phyloP scores from a whole-genome alignment of 1,140 invertebrate species.

The Asbolus verrucosus region DNA sequence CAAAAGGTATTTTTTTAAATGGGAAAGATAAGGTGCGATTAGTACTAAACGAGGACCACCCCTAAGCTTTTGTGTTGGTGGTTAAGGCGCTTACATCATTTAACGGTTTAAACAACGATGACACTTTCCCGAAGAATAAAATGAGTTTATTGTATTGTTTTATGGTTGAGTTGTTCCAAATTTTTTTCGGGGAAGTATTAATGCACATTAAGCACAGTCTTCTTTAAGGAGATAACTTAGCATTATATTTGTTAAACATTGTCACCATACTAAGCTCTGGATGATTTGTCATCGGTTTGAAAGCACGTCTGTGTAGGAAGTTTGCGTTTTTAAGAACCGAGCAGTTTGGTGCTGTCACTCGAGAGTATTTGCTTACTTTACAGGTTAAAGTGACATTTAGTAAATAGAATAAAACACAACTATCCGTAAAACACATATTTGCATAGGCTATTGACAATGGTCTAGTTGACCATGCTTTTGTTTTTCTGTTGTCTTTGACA shows the following conservation, averaged over 20 bases:
- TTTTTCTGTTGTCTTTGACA: constrained; percentile 50
- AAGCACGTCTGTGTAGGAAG: constrained; percentile 8
- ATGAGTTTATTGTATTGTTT: constrained; percentile 29
- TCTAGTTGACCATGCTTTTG: constrained; percentile 54
- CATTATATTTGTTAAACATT: constrained; percentile 32
- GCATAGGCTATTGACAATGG: constrained; percentile 59
- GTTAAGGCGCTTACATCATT: constrained; percentile 30
- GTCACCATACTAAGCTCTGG: background rate
- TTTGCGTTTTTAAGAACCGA: constrained; percentile 12
- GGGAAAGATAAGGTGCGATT: constrained; percentile 24
- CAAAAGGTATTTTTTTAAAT: constrained; percentile 13
- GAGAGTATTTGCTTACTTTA: constrained; percentile 60
- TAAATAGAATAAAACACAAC: constrained; percentile 62
- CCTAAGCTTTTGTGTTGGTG: no score
- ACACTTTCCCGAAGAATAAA: constrained; percentile 27
- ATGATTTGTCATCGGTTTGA: constrained; percentile 12
- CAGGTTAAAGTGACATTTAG: constrained; percentile 60
- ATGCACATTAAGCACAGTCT: constrained; percentile 3
- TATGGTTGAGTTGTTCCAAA: constrained; percentile 7
- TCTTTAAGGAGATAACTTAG: constrained; percentile 2
- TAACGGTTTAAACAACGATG: no score
- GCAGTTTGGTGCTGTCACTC: constrained; percentile 48
- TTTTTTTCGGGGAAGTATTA: constrained; percentile 8
- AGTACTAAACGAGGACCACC: constrained; percentile 23
- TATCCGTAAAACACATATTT: constrained; percentile 62